These are phyloP conservation scores for Triplophysa tibetana DNA, from an alignment of 2,113 vertebrate genomes.

Conservation along the genomic window DNA sequence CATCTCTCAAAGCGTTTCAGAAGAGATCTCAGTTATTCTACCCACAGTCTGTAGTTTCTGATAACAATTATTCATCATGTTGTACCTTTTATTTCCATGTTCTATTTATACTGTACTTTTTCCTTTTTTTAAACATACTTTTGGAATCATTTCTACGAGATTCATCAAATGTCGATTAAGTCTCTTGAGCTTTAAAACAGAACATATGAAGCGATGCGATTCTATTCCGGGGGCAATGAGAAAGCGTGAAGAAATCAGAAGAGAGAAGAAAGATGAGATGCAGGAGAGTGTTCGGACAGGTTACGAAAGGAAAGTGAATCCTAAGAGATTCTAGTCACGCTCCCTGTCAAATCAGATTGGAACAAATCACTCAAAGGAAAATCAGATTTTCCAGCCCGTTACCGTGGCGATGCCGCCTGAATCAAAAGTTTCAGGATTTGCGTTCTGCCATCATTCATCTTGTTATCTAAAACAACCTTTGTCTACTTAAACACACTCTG, in stretches of 20 bases:
- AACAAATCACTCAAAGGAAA: constrained; percentile 41
- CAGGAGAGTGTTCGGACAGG: not conserved
- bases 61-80: no score
- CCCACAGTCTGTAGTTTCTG: no score
- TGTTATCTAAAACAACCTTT: not conserved
- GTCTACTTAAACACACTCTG: not conserved
- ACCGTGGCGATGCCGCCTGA: constrained; percentile 21
- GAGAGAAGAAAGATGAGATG: constrained; percentile 8
- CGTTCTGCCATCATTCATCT: constrained; percentile 43
- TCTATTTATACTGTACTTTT: no score
- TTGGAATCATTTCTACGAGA: no score
- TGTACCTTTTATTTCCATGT: no score
- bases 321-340: constrained; percentile 37
- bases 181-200: not conserved
- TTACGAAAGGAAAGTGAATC: not conserved
- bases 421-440: constrained; percentile 10
- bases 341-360: constrained; percentile 36
- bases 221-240: not conserved
- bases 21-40: no score
- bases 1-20: no score
- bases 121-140: no score
- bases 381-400: constrained; percentile 40
- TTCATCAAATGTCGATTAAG: no score
- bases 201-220: not conserved
- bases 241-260: not conserved